Conservation (phyloP, 2,797 vertebrate genomes). For the Peromyscus melanophrys region DNA sequence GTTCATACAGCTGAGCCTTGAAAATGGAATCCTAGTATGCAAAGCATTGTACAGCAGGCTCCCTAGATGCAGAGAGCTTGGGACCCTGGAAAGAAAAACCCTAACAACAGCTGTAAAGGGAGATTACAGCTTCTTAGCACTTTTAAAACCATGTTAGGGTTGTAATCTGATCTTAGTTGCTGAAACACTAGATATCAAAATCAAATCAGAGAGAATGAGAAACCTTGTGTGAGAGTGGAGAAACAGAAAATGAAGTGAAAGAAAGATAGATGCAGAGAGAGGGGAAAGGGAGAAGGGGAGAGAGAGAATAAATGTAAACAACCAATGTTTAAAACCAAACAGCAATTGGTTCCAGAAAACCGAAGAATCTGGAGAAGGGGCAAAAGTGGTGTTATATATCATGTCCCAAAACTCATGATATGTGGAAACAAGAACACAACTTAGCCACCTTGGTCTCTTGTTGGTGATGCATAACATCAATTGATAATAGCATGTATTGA, state of each 20-base stretch:
- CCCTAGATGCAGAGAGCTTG: background rate
- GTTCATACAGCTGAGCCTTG: constrained; percentile 58
- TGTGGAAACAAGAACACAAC: background rate
- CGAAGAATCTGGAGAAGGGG: background rate
- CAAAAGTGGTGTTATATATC: background rate
- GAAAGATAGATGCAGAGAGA: background rate
- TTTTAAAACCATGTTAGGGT: constrained; percentile 40
- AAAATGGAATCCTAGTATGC: constrained; percentile 35
- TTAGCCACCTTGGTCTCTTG: background rate
- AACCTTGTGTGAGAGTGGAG: background rate
- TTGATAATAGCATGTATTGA: background rate
- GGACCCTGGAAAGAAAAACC: background rate
- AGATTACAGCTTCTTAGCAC: constrained; percentile 43
- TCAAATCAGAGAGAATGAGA: background rate
- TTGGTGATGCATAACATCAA: background rate
- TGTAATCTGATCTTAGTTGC: background rate
- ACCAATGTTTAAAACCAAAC: background rate
- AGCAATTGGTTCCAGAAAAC: background rate
- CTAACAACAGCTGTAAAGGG: constrained; percentile 27
- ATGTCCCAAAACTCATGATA: background rate
- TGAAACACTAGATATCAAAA: constrained; percentile 12
- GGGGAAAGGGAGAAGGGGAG: rapidly evolving
- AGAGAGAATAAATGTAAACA: background rate
- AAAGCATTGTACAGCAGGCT: constrained; percentile 50
- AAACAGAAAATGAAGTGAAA: constrained; percentile 10